These are phyloP conservation scores for Plemyria rubiginata DNA, from an alignment of 2,888 invertebrate genomes.

Conservation along the genomic window DNA sequence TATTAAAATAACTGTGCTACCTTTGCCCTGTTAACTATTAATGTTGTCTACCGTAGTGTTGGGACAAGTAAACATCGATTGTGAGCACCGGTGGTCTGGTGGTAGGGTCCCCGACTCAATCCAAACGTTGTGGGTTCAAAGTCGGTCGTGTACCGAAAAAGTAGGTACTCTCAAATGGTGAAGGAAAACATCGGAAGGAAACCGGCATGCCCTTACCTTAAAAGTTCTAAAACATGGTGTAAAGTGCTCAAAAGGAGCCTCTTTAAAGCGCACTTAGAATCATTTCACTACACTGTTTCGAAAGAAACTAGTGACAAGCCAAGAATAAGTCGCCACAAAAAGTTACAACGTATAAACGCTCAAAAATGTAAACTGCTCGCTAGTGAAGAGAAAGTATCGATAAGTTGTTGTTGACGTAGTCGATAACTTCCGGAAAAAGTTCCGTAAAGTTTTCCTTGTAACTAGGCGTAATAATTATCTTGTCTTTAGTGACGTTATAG, in stretches of 20 bases:
- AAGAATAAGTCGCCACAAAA: not conserved
- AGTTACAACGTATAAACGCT: too few species aligned
- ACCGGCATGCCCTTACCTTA: too few species aligned
- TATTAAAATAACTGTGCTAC: conserved; percentile 72
- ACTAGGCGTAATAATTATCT: conserved; percentile 46
- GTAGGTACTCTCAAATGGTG: too few species aligned
- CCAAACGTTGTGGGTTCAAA: too few species aligned
- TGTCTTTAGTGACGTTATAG: conserved; percentile 31
- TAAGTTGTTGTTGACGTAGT: not conserved
- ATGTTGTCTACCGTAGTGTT: not conserved
- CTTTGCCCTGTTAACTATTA: conserved; percentile 57
- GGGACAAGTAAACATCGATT: not conserved
- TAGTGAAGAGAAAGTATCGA: not conserved
- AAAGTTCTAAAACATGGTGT: too few species aligned
- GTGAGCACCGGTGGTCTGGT: not conserved
- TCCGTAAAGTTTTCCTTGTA: conserved; percentile 32
- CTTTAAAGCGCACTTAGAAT: too few species aligned
- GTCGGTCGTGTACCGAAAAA: too few species aligned
- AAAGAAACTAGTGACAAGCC: too few species aligned
- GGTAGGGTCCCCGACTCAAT: too few species aligned
- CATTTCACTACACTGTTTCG: too few species aligned
- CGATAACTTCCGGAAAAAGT: not conserved
- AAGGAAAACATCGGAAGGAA: too few species aligned
- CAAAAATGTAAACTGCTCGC: not conserved
- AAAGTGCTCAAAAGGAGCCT: too few species aligned